phyloP scores from a whole-genome alignment of 2,888 invertebrate genomes.

The Epinotia nisella region DNA sequence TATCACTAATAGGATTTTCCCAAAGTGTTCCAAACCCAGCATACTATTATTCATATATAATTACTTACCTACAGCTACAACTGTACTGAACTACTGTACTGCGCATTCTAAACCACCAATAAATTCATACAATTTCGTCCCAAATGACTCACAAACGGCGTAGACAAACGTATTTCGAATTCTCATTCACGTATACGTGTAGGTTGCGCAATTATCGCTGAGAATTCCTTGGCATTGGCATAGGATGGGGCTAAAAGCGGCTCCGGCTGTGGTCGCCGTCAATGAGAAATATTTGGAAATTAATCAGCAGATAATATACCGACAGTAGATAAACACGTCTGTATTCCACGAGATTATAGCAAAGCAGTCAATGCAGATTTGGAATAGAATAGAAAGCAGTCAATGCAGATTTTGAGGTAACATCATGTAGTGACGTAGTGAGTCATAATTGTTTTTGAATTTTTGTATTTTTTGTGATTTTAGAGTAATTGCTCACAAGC shows the following conservation, averaged over 20 bases:
- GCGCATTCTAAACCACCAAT: conserved; percentile 13
- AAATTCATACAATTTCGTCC: conserved; percentile 12
- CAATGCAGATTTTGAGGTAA: no score
- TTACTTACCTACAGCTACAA: no score
- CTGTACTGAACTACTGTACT: not conserved
- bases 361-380: no score
- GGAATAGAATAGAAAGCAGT: no score
- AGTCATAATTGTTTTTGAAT: no score
- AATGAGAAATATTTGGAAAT: conserved; percentile 41
- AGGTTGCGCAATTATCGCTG: conserved; percentile 47
- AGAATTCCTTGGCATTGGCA: conserved; percentile 75
- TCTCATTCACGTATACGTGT: conserved; percentile 33
- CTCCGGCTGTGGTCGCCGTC: conserved; percentile 48
- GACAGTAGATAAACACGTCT: not conserved
- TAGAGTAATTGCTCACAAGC: no score
- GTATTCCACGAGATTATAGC: no score
- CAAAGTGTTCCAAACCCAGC: no score
- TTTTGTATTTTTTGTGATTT: no score
- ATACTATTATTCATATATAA: no score
- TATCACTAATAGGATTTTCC: no score
- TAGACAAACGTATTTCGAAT: conserved; percentile 33
- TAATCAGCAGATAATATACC: conserved; percentile 21
- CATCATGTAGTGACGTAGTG: no score
- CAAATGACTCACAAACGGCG: conserved; percentile 22
- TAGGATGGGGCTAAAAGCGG: conserved; percentile 63